Conservation (phyloP, 37 sponge, comb jelly and placozoan species). For the Oopsacas minuta region DNA sequence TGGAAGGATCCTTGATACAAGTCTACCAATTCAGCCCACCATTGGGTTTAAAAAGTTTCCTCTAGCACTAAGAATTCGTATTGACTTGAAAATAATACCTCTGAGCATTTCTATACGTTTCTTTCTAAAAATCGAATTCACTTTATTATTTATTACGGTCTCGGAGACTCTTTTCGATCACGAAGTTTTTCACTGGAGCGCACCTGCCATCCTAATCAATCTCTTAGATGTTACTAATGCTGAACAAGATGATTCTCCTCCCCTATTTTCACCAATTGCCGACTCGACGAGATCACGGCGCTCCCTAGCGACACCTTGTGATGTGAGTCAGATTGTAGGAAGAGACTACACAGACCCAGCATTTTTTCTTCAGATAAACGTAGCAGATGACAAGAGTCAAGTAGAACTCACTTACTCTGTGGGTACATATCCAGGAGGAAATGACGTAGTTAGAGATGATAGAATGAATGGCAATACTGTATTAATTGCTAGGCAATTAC, state of each 20-base stretch:
- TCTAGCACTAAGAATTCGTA: background rate
- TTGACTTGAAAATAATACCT: background rate
- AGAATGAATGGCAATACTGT: background rate
- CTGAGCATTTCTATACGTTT: background rate
- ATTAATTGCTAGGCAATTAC: background rate
- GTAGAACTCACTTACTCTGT: background rate
- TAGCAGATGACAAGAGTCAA: background rate
- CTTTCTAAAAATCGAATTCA: background rate
- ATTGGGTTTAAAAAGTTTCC: background rate
- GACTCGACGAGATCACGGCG: background rate
- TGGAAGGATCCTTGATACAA: background rate
- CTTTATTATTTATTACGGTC: background rate
- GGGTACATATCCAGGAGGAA: background rate
- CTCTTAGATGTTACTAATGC: background rate
- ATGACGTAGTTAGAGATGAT: background rate
- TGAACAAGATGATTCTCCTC: background rate
- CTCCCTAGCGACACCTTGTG: background rate
- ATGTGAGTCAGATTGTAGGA: background rate
- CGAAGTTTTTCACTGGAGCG: background rate
- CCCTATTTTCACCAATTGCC: background rate
- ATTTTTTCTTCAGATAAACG: background rate
- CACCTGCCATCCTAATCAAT: background rate
- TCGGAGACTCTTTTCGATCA: background rate
- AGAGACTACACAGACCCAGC: conserved; percentile 10
- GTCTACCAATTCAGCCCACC: background rate